Conservation (phyloP, 1,140 invertebrate genomes). For the Anagrus nilaparvatae region DNA sequence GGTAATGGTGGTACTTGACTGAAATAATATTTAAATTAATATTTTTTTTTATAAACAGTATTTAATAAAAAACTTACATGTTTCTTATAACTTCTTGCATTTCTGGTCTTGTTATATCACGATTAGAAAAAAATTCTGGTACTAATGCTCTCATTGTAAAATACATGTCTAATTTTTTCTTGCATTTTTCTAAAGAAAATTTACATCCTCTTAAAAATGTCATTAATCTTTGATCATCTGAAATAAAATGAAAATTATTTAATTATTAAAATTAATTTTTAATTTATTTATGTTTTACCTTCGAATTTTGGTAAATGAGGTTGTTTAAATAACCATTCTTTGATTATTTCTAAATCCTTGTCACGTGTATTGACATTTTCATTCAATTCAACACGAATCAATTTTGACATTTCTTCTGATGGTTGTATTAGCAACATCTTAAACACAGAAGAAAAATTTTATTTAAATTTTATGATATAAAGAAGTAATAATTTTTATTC, state of each 20-base stretch:
- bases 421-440: conserved; percentile 65
- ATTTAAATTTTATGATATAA: no score
- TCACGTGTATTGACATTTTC: conserved; percentile 56
- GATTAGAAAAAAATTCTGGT: conserved; percentile 72
- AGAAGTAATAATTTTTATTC: no score
- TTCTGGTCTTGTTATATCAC: conserved; percentile 60
- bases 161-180: conserved; percentile 72
- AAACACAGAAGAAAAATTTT: no score
- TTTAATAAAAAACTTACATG: conserved; percentile 49
- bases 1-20: conserved; percentile 68
- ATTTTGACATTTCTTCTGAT: conserved; percentile 57
- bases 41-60: not conserved
- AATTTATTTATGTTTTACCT: conserved; percentile 42
- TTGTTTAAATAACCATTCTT: conserved; percentile 61
- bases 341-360: conserved; percentile 52
- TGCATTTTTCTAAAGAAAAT: conserved; percentile 71
- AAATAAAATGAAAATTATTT: conserved; percentile 16
- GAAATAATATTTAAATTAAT: conserved; percentile 23
- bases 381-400: conserved; percentile 66
- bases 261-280: not conserved
- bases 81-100: conserved; percentile 57
- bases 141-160: conserved; percentile 73
- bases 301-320: conserved; percentile 61
- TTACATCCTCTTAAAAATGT: conserved; percentile 75
- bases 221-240: conserved; percentile 62